Evolutionary conservation across 2,888 invertebrate species (phyloP), one percentile per base, ranked within the genome.

Genomic region (Scelioninae gen. 2): DNA sequence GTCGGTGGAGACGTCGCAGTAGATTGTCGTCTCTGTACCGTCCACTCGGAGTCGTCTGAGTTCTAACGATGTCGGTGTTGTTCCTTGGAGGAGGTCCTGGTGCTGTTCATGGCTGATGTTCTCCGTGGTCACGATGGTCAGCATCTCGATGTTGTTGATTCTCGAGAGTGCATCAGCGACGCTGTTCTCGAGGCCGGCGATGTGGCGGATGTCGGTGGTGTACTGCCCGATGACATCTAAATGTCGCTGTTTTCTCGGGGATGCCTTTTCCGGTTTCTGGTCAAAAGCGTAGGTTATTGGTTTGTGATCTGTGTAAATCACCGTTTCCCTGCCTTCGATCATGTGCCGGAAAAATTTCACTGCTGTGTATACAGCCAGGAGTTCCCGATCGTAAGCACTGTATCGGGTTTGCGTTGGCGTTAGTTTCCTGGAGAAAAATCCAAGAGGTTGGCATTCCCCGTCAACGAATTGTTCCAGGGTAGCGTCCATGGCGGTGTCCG

Each of bases 151-250:
- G 11, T 1, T 13, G 18, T 16, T 18, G 28, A 67, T 55, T 6
- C 67, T 37, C 1, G 67, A 67, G 3, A 61, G 28, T 2, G 50
- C 45, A 22, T 72, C 72, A 1, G 72, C 65, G 9, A 60, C 53
- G 1, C 22, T 5, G 41, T 72, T 72, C 1, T 67, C 43, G 5
- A 22, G 6, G 0, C 73, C 73, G 9, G 46, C 0, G 25, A 76
- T 48, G 58, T 76, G 64, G 1, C 37, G 25, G 11, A 70, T 69
- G 25, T 73, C 67, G 7, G 75, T 76, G 1, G 64, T 57, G 15
- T 55, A 75, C 22, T 77, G 73, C 2, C 65, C 61, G n/a, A 77
- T 75, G 41, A 46, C 58, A 5, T 63, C 60, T n/a, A 74, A 35
- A 4, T 69, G 55, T 7, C 71, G 52, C 7, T 52, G 39, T 18